Conservation (phyloP, 2,888 invertebrate species). For the Bellardia bayeri region DNA sequence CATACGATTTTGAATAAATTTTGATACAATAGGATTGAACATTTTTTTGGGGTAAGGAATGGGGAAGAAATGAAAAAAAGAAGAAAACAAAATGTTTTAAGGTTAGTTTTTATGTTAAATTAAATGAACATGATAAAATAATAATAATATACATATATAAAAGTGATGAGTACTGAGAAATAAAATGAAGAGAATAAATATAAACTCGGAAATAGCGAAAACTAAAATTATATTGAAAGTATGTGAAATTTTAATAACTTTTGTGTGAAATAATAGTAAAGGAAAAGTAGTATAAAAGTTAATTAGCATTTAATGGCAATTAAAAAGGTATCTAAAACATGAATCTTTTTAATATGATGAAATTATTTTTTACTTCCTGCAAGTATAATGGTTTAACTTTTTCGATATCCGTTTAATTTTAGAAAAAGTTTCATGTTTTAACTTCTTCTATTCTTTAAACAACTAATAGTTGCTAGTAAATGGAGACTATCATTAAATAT, state of each 20-base stretch:
- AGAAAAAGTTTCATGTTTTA: no score
- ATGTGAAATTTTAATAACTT: background rate
- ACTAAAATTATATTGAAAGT: background rate
- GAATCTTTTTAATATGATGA: no score
- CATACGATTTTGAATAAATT: conserved; percentile 62
- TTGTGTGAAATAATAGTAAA: no score
- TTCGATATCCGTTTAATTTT: no score
- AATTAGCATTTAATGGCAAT: no score
- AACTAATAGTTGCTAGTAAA: no score
- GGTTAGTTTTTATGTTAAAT: conserved; percentile 72
- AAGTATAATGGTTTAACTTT: no score
- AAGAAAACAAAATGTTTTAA: conserved; percentile 70
- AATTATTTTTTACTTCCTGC: no score
- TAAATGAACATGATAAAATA: conserved; percentile 69
- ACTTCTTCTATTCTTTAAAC: no score
- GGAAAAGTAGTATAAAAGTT: no score
- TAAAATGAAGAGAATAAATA: conserved; percentile 9
- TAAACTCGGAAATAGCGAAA: background rate
- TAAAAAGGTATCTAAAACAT: no score
- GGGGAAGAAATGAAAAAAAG: conserved; percentile 68
- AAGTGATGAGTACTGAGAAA: conserved; percentile 30
- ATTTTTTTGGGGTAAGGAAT: conserved; percentile 26
- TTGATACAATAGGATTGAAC: conserved; percentile 40
- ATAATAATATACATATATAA: conserved; percentile 50
- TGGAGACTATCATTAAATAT: no score